Evolutionary conservation across 2,797 vertebrate species (phyloP).

Genomic region (Orientallactaga sibirica): DNA sequence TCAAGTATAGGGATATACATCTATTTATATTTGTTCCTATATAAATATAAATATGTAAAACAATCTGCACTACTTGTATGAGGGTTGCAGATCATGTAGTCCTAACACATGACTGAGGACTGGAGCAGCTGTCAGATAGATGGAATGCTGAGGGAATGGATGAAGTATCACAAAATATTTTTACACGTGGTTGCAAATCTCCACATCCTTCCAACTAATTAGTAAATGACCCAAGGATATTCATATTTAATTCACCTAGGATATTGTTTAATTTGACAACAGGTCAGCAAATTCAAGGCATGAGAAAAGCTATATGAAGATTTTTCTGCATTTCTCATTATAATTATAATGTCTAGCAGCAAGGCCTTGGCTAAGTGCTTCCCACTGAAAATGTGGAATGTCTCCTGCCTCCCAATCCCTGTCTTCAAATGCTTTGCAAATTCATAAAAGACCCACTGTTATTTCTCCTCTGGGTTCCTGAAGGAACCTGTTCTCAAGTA

Average conservation of each 20-base stretch:
- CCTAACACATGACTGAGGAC: neutral
- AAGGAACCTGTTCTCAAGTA: neutral
- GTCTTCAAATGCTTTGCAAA: neutral
- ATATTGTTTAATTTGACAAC: neutral
- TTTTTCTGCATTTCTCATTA: neutral
- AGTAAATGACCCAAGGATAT: constrained; percentile 11
- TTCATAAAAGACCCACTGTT: neutral
- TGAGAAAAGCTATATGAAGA: neutral
- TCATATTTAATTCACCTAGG: constrained; percentile 1
- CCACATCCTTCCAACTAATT: constrained; percentile 22
- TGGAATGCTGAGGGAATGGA: neutral
- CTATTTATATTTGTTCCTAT: no score
- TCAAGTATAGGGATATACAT: no score
- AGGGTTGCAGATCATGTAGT: neutral
- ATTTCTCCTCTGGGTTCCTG: neutral
- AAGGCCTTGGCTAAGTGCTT: neutral
- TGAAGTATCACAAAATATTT: neutral
- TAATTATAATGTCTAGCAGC: neutral
- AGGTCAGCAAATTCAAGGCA: neutral
- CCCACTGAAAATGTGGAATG: neutral
- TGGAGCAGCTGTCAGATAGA: neutral
- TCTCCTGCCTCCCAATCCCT: neutral
- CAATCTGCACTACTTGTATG: neutral
- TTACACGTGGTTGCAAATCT: constrained; percentile 25
- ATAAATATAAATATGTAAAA: no score